Percentiles rank a stretch among this genome's conserved stretches.
Evolutionary conservation across 2,888 invertebrate genomes (phyloP).

Genomic region (Dascillus cervinus): DNA sequence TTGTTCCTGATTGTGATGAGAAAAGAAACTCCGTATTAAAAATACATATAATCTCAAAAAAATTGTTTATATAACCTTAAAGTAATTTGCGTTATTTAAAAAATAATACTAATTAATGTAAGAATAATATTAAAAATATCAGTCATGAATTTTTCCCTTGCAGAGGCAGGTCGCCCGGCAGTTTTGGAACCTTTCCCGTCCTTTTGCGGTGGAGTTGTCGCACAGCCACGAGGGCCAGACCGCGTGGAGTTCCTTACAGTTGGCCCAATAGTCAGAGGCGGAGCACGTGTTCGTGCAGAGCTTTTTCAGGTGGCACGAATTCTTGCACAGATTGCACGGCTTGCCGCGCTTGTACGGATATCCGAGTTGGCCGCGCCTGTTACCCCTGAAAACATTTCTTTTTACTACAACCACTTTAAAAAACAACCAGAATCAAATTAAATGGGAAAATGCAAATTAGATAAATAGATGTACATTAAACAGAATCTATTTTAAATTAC

Average conservation of each 20-base stretch:
- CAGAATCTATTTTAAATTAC: too few species aligned
- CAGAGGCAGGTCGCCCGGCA: conserved; percentile 73
- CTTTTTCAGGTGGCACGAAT: conserved; percentile 53
- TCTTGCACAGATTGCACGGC: conserved; percentile 59
- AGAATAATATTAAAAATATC: too few species aligned
- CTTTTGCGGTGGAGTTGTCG: conserved; percentile 44
- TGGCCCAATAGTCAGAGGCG: conserved; percentile 61
- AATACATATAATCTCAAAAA: too few species aligned
- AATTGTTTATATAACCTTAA: too few species aligned
- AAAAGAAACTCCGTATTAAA: too few species aligned
- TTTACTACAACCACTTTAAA: too few species aligned
- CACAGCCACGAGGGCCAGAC: conserved; percentile 57
- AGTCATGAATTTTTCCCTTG: conserved; percentile 47
- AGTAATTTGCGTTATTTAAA: too few species aligned
- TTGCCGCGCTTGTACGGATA: conserved; percentile 60
- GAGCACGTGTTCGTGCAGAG: conserved; percentile 70
- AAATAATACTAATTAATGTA: too few species aligned
- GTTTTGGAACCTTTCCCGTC: conserved; percentile 46
- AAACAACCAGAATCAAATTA: too few species aligned
- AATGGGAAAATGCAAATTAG: too few species aligned
- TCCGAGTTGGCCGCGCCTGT: conserved; percentile 53
- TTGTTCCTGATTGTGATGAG: too few species aligned
- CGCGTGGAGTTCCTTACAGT: conserved; percentile 57
- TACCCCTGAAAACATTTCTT: conserved; percentile 65
- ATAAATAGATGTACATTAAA: too few species aligned